Evolutionary conservation across 1,140 invertebrate species (phyloP), one percentile per base, ranked within the genome.

Genomic region (Lysiphlebus fabarum): DNA sequence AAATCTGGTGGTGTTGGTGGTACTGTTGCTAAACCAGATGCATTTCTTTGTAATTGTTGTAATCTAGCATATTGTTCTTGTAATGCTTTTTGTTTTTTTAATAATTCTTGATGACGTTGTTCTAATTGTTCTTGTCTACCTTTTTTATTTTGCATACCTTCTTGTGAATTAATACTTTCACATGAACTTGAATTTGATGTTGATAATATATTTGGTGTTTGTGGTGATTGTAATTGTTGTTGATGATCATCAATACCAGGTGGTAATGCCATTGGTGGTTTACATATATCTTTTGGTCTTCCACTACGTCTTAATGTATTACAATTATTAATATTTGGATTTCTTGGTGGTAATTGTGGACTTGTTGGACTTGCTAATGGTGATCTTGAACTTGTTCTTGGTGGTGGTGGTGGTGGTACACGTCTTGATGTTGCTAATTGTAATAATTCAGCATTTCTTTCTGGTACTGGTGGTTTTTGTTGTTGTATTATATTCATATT

Each of bases 21-120:
- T 38, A 82, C 73, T 8, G 81, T 76, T 9, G 81, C 69, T 48
- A 85, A 72, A 0, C 85, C 83, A 2, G 87, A 84, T 9, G 87
- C 85, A 44, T 87, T 87, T 45, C 91, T 84, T 67, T 92, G 91
- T 26, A 94, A 83, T 74, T 90, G 89, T 67, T 95, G 92, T 40
- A 95, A 73, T 9, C 92, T 82, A 0, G 89, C 88, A 73, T 93
- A 95, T 67, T 95, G 92, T 63, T 94, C 92, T 67, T 95, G 92
- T 1, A 95, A 76, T 5, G 90, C 86, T 59, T 87, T 89, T 67
- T 95, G 92, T 68, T 93, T 93, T 51, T 89, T 85, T 4, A 95
- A 70, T 1, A 95, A 78, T 67, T 94, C 92, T 70, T 93, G 90
- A 69, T 95, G 92, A 2, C 92, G 83, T 65, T 90, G 87, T 70